Conservation (phyloP, 2,113 vertebrate genomes). For the Odontesthes bonariensis region DNA sequence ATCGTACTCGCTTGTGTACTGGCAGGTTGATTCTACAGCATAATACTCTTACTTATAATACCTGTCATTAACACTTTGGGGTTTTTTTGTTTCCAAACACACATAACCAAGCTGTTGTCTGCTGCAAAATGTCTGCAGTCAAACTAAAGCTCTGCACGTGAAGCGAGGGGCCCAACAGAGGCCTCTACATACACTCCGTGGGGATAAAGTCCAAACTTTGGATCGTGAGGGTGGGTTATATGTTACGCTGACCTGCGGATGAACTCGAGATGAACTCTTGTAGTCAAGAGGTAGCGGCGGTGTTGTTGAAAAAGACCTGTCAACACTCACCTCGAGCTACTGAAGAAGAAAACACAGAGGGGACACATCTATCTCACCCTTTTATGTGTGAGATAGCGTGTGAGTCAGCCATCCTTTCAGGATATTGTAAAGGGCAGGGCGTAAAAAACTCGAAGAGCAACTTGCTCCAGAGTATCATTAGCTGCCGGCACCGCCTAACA, state of each 20-base stretch:
- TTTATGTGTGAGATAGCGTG: conserved; percentile 43
- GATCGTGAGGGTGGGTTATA: conserved; percentile 21
- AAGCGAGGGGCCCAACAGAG: conserved; percentile 18
- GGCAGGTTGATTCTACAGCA: conserved; percentile 6
- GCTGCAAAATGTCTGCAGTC: conserved; percentile 34
- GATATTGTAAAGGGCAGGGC: conserved; percentile 20
- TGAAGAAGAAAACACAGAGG: conserved; percentile 42
- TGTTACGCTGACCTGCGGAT: conserved; percentile 46
- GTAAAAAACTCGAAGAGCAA: conserved; percentile 11
- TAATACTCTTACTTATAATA: neutral
- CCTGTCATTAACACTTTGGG: neutral
- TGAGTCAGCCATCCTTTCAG: conserved; percentile 21
- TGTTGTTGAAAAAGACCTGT: conserved; percentile 56
- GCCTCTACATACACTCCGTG: conserved; percentile 20
- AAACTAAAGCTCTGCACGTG: conserved; percentile 13
- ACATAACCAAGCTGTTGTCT: conserved; percentile 13
- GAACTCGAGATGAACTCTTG: conserved; percentile 64
- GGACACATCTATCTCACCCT: conserved; percentile 64
- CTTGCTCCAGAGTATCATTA: neutral
- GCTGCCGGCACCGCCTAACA: conserved; percentile 1
- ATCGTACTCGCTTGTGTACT: neutral
- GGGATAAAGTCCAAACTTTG: conserved; percentile 34
- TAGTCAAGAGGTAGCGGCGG: conserved; percentile 26
- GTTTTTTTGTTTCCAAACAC: conserved; percentile 13
- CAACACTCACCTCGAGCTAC: conserved; percentile 56